Conservation (phyloP, 2,888 invertebrate species). For the Drosophila subquinaria region DNA sequence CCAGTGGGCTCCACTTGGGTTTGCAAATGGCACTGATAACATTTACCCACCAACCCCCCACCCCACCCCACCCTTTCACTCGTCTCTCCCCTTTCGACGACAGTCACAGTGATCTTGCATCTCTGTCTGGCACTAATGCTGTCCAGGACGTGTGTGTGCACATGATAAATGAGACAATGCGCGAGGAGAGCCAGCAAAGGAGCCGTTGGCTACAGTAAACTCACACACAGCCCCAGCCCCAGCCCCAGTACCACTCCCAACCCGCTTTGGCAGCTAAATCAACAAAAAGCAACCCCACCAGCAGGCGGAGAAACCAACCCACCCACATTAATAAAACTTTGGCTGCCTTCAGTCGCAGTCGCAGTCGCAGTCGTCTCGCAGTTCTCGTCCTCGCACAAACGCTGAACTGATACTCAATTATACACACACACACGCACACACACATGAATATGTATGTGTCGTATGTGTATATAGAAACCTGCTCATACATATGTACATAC, state of each 20-base stretch:
- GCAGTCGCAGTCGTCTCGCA: conserved; percentile 52
- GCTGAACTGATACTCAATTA: conserved; percentile 79
- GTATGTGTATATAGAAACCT: conserved; percentile 2
- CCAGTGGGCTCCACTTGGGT: conserved; percentile 63
- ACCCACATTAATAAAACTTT: conserved; percentile 78
- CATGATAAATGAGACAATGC: conserved; percentile 77
- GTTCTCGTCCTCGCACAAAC: conserved; percentile 57
- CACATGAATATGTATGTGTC: conserved; percentile 9
- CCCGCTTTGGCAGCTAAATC: conserved; percentile 63
- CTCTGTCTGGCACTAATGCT: conserved; percentile 35
- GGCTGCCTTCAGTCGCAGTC: conserved; percentile 68
- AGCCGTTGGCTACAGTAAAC: conserved; percentile 63
- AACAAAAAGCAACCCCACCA: conserved; percentile 60
- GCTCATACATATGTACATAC: neutral
- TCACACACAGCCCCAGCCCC: neutral
- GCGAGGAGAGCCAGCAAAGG: conserved; percentile 52
- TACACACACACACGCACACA: conserved; percentile 58
- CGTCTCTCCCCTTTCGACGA: neutral
- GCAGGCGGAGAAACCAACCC: conserved; percentile 17
- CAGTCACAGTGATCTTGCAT: conserved; percentile 2
- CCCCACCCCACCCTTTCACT: neutral
- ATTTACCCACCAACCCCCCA: conserved; percentile 42
- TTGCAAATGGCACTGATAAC: conserved; percentile 74
- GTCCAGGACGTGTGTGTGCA: conserved; percentile 62
- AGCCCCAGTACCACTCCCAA: neutral